Base-by-base conservation (phyloP, 2,113 vertebrate species). In the Bos indicus region DNA sequence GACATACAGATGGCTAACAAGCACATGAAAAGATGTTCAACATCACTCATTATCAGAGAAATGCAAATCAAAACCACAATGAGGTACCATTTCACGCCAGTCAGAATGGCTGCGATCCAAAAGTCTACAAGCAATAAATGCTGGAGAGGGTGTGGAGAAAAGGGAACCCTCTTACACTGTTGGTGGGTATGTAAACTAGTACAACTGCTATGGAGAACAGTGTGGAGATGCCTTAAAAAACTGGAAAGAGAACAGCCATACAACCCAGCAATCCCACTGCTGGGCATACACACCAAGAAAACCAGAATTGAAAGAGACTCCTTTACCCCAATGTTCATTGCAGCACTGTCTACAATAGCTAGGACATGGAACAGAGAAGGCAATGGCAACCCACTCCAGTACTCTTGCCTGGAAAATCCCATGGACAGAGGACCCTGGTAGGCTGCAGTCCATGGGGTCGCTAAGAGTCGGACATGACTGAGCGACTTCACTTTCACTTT, bases 321-420 rank as follows among this genome's bases (percentile, higher is more conserved):
- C 1, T 17, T n/a, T 36, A 36, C 4, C 33, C 8, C 8, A 19
- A 0, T 5, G 4, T 67, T 19, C 64, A 4, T 1, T 19, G 64
- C 17, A 36, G 33, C 16, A 5, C 64, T 67, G 33, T 67, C 36
- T 67, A 67, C 17, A 36, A 36, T 10, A 67, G 64, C 33, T 2
- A 67, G 33, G 64, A 67, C 64, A 19, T 46, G 43, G 43, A 46
- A 46, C 43, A 6, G 43, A 46, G 43, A 46, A 46, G 43, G 43
- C 43, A 46, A 46, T 46, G 43, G 43, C 43, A 46, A 6, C 43
- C 43, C 43, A 46, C 43, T 46, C 43, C 6, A 46, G 43, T 46
- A 46, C 43, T 46, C 43, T 46, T 46, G 43, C 43, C 43, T 46
- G 43, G 43, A 46, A 46, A 46, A 46, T 46, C 43, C 43, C 43